phyloP scores from a whole-genome alignment of 2,113 vertebrate genomes.

The Amblyopsis rosae region DNA sequence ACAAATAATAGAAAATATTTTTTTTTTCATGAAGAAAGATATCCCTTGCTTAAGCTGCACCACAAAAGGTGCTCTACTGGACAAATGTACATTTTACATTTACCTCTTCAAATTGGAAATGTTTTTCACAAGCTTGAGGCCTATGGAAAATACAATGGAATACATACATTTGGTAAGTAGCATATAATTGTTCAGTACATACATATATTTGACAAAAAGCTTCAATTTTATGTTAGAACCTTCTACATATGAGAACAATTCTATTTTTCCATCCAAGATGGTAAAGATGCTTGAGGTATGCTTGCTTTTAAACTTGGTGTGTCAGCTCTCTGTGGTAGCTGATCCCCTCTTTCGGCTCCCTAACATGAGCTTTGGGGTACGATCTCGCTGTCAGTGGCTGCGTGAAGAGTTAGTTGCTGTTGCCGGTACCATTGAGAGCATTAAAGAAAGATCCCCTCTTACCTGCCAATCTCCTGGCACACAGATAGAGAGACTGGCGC shows the following conservation, averaged over 20 bases:
- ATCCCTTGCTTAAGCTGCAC: constrained; percentile 1
- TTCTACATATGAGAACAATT: neutral
- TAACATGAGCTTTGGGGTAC: constrained; percentile 40
- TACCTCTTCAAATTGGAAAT: neutral
- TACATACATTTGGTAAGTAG: constrained; percentile 50
- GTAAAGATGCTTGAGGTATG: constrained; percentile 28
- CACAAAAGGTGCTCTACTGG: constrained; percentile 3
- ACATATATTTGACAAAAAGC: constrained; percentile 2
- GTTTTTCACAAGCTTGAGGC: constrained; percentile 8
- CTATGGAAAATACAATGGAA: constrained; percentile 2
- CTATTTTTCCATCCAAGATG: neutral
- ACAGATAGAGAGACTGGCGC: constrained; percentile 57
- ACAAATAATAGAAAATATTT: neutral
- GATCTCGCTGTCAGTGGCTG: constrained; percentile 54
- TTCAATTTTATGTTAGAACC: neutral
- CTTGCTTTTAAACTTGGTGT: constrained; percentile 30
- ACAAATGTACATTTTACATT: too few relatives aligned
- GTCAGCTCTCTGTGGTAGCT: constrained; percentile 26
- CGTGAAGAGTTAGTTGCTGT: constrained; percentile 51
- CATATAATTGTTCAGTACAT: neutral
- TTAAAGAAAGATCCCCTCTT: constrained; percentile 52
- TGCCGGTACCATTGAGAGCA: constrained; percentile 52
- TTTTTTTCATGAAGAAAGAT: constrained; percentile 3
- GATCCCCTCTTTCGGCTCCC: constrained; percentile 45
- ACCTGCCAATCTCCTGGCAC: constrained; percentile 66